Conservation (phyloP, 2,888 invertebrate genomes). For the Corbicula japonica region DNA sequence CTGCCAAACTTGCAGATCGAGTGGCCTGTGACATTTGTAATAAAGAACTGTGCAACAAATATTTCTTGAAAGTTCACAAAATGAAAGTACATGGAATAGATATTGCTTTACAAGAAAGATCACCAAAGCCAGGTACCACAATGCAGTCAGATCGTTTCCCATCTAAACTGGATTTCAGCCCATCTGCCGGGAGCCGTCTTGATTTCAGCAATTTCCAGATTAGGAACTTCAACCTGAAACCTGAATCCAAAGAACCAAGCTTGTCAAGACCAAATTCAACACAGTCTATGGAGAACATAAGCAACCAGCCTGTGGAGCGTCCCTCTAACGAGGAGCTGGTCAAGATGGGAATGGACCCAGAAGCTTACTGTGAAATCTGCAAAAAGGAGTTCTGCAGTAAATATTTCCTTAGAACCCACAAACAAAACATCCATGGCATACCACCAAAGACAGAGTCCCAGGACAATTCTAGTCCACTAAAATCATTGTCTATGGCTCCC, state of each 20-base stretch:
- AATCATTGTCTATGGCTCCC: slow-evolving; percentile 57
- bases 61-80: slow-evolving; percentile 99
- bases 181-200: slow-evolving; percentile 56
- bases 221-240: slow-evolving; percentile 60
- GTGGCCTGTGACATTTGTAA: slow-evolving; percentile 96
- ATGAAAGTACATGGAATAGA: slow-evolving; percentile 94
- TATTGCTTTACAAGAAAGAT: slow-evolving; percentile 64
- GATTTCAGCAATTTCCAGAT: slow-evolving; percentile 59
- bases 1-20: slow-evolving; percentile 86
- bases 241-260: slow-evolving; percentile 65
- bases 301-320: slow-evolving; percentile 67
- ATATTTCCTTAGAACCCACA: slow-evolving; percentile 98
- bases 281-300: slow-evolving; percentile 50
- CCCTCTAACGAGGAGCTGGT: slow-evolving; percentile 82
- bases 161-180: slow-evolving; percentile 59
- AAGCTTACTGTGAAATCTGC: slow-evolving; percentile 90
- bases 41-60: slow-evolving; percentile 99
- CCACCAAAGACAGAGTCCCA: slow-evolving; percentile 86
- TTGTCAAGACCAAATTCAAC: slow-evolving; percentile 52
- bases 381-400: slow-evolving; percentile 99
- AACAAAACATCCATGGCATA: slow-evolving; percentile 99
- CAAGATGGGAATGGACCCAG: slow-evolving; percentile 86
- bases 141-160: slow-evolving; percentile 35
- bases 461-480: slow-evolving; percentile 38
- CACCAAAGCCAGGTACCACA: slow-evolving; percentile 61